A percentile compares a stretch with the other conserved stretches of the same genome.
Conservation (phyloP, 2,888 invertebrate species). For the Deroplatys truncata region DNA sequence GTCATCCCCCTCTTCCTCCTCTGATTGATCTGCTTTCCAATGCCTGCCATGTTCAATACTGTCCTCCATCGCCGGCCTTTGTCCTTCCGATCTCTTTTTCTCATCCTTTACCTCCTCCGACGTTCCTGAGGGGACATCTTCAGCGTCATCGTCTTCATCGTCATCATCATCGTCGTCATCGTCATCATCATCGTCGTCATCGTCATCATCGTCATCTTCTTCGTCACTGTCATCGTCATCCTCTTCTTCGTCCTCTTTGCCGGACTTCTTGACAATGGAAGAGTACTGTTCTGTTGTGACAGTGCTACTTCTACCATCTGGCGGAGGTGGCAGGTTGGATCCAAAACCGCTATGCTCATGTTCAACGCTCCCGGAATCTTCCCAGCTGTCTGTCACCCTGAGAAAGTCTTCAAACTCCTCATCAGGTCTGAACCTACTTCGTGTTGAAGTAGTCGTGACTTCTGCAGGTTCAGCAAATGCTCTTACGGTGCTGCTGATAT, state of each 20-base stretch:
- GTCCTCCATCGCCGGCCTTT: background rate
- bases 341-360: background rate
- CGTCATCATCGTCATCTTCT: slow-evolving; percentile 9
- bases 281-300: background rate
- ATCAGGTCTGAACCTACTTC: background rate
- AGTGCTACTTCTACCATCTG: background rate
- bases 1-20: background rate
- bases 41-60: slow-evolving; percentile 4
- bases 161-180: slow-evolving; percentile 20
- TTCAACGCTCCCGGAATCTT: background rate
- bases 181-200: slow-evolving; percentile 16
- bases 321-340: background rate
- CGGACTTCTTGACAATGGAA: background rate
- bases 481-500: background rate
- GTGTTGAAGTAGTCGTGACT: background rate
- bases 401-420: background rate
- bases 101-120: background rate
- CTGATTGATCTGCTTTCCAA: background rate
- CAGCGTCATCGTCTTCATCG: background rate
- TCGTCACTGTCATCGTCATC: background rate
- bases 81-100: background rate
- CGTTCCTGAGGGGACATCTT: background rate
- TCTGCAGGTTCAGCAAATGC: background rate
- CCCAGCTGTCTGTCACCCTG: background rate
- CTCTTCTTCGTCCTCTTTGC: background rate